Evolutionary conservation across 2,797 vertebrate species (phyloP), one percentile per base, ranked within the genome.

Genomic region (Chaetodon trifasciatus): DNA sequence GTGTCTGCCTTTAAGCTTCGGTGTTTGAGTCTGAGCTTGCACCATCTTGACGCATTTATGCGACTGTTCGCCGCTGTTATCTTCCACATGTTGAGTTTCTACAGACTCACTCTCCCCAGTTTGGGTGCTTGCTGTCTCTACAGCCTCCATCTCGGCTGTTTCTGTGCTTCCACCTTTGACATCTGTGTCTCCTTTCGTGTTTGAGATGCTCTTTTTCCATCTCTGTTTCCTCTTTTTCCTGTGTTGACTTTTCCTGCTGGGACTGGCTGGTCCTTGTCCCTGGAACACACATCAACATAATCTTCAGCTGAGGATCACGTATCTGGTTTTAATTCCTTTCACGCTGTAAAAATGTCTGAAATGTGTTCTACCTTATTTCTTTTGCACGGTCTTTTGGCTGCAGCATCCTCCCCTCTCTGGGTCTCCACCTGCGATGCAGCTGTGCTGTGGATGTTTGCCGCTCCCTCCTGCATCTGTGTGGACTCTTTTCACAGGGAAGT

Each of bases 21-120:
- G 2, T 2, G 76, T 93, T 75, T 91, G 93, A 39, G 93, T 93
- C 40, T 91, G 83, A 67, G 57, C 83, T 10, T 86, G n/a, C 3
- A 70, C 75, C 76, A n/a, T 86, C 62, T 10, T 62, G 1, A 10
- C 7, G 3, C 52, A 28, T 35, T 44, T 35, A 21, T 24, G 40
- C 5, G 8, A 8, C 21, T 56, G 10, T 8, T 35, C 12, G 17
- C 1, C 13, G 0, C 19, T 3, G 15, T 42, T 9, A n/a, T 35
- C 74, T 62, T 61, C 70, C 23, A 28, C 70, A 10, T 60, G 11
- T 49, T 70, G 76, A 9, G 78, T 6, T 62, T 74, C 66, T 16
- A 4, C 3, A 57, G 67, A 1, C 15, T 1, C 1, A 1, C 37
- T 9, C 16, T 76, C 37, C 67, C 83, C 19, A 3, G 53, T 64